These are phyloP conservation scores for Festucalex cinctus DNA, from an alignment of 2,113 vertebrate genomes.

Conservation along the genomic window DNA sequence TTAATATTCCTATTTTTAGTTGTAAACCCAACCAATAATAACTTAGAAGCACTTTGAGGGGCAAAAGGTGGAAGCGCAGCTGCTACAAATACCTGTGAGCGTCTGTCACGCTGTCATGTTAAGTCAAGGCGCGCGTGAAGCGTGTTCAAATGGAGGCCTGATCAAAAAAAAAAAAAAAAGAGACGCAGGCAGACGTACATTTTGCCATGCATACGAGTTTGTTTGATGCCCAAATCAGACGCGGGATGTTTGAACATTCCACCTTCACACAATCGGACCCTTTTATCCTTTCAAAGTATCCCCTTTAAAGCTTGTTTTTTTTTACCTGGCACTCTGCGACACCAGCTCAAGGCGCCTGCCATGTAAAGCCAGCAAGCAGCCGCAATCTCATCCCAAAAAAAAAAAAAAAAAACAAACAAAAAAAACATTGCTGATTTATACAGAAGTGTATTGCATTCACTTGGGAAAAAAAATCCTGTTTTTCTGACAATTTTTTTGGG, in stretches of 20 bases:
- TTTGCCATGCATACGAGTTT: slow-evolving; percentile 59
- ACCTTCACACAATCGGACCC: slow-evolving; percentile 56
- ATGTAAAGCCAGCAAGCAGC: slow-evolving; percentile 31
- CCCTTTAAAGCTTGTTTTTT: slow-evolving; percentile 22
- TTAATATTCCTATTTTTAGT: slow-evolving; percentile 59
- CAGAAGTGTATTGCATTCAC: too few species aligned
- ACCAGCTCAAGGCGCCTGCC: slow-evolving; percentile 37
- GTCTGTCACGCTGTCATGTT: slow-evolving; percentile 51
- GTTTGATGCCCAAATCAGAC: slow-evolving; percentile 64
- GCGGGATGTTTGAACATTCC: slow-evolving; percentile 58
- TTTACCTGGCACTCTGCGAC: slow-evolving; percentile 47
- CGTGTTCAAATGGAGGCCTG: slow-evolving; percentile 59
- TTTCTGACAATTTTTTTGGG: too few species aligned
- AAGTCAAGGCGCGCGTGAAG: slow-evolving; percentile 46
- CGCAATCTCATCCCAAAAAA: slow-evolving; percentile 1
- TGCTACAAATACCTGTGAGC: slow-evolving; percentile 53
- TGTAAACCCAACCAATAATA: slow-evolving; percentile 44
- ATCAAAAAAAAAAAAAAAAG: slow-evolving; percentile 63
- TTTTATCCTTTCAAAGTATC: slow-evolving; percentile 62
- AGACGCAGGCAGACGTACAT: slow-evolving; percentile 39
- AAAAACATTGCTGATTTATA: too few species aligned
- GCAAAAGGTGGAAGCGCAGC: slow-evolving; percentile 47
- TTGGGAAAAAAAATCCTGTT: too few species aligned
- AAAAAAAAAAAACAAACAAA: neutral
- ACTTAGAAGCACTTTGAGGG: slow-evolving; percentile 34